Percentiles rank a stretch among this genome's conserved stretches.
Evolutionary conservation across 2,113 vertebrate genomes (phyloP).

Genomic region (Aplodontia rufa): DNA sequence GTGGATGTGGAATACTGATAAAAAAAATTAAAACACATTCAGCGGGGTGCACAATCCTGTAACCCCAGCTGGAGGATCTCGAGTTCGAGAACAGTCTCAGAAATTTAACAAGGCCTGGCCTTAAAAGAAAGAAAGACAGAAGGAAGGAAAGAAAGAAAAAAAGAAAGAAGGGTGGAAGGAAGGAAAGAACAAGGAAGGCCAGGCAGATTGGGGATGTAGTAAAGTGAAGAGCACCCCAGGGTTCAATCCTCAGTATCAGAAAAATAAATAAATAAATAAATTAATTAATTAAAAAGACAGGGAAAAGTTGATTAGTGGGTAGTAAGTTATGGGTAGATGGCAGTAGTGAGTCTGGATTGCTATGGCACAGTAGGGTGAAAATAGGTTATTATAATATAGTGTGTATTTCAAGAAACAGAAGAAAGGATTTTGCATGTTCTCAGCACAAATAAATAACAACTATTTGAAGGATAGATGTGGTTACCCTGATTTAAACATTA

Average conservation of each 20-base stretch:
- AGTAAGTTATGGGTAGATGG: not conserved
- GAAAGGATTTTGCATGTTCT: not conserved
- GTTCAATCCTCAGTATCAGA: too few species aligned
- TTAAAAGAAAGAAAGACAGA: too few species aligned
- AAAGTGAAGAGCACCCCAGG: too few species aligned
- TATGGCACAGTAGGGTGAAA: not conserved
- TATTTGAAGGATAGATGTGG: not conserved
- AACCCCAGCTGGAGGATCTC: too few species aligned
- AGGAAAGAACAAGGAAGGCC: too few species aligned
- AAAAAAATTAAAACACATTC: not conserved
- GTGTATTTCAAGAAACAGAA: not conserved
- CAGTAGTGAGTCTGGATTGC: not conserved
- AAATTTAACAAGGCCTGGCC: too few species aligned
- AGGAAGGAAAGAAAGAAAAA: too few species aligned
- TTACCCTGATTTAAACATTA: not conserved
- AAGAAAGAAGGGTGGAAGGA: too few species aligned
- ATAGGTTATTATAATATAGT: not conserved
- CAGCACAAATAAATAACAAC: not conserved
- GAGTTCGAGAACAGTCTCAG: too few species aligned
- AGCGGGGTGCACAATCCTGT: too few species aligned
- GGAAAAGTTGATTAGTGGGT: fast-evolving
- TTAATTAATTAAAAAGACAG: not conserved
- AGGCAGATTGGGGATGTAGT: too few species aligned
- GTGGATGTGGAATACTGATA: not conserved
- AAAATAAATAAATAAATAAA: not conserved